Evolutionary conservation across 1,140 invertebrate species (phyloP).

Genomic region (Rhagoletis zephyria): DNA sequence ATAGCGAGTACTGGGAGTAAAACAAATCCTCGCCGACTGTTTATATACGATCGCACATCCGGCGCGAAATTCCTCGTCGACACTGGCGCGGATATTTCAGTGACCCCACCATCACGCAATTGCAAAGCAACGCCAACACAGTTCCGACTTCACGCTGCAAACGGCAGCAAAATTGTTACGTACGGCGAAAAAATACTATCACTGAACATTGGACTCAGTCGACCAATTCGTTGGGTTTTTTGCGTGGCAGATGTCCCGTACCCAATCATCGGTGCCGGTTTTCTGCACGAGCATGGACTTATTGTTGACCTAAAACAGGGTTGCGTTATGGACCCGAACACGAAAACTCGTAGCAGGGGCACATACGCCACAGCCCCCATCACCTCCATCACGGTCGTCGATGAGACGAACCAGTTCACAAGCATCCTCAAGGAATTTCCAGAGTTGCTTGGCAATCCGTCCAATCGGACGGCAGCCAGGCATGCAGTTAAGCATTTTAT

Average conservation of each 20-base stretch:
- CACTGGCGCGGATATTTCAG: no score
- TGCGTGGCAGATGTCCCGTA: background rate
- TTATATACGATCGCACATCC: no score
- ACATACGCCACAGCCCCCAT: background rate
- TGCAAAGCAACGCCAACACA: no score
- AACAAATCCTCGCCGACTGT: no score
- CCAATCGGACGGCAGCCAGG: background rate
- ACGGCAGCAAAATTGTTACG: background rate
- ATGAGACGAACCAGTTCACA: no score
- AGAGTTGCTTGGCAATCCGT: background rate
- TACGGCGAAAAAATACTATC: background rate
- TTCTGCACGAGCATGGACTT: background rate
- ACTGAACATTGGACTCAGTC: background rate
- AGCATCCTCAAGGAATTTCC: background rate
- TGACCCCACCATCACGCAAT: no score
- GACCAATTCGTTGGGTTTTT: background rate
- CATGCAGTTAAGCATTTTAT: background rate
- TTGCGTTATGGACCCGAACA: no score
- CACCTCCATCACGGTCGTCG: background rate
- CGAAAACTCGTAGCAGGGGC: background rate
- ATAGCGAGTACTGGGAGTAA: no score
- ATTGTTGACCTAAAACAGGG: background rate
- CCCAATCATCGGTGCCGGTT: background rate
- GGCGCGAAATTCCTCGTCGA: no score
- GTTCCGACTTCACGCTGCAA: conserved; percentile 41